Conservation (phyloP, 2,797 vertebrate species). For the Protosalanx chinensis region DNA sequence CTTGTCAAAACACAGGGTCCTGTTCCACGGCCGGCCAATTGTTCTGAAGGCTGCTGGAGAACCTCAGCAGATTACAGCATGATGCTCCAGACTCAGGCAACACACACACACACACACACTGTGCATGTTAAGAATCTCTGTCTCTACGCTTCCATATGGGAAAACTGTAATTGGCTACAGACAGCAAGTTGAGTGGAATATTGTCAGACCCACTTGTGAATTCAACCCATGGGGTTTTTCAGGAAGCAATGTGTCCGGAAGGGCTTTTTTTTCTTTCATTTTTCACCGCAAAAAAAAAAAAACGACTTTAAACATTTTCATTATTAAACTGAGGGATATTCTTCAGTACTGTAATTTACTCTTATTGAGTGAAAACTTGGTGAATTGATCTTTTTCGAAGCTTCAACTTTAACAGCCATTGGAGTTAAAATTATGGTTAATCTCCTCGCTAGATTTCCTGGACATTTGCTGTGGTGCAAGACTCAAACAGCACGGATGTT, state of each 20-base stretch:
- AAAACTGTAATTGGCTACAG: not conserved
- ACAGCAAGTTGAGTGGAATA: no score
- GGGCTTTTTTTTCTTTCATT: not conserved
- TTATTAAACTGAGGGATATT: not conserved
- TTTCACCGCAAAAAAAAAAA: no score
- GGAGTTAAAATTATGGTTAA: not conserved
- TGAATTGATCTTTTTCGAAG: not conserved
- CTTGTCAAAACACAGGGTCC: slow-evolving; percentile 67
- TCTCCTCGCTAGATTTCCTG: not conserved
- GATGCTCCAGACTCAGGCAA: slow-evolving; percentile 38
- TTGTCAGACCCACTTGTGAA: no score
- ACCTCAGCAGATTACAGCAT: slow-evolving; percentile 57
- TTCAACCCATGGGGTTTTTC: no score
- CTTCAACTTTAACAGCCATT: not conserved
- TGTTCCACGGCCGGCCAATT: slow-evolving; percentile 55
- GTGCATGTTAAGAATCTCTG: not conserved
- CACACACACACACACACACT: slow-evolving; percentile 9
- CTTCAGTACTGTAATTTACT: not conserved
- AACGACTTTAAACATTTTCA: no score
- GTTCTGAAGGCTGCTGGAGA: slow-evolving; percentile 67
- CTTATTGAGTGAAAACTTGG: not conserved
- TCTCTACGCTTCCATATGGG: not conserved
- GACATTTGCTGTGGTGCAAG: not conserved
- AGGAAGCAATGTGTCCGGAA: not conserved
- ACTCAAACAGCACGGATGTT: not conserved